These are phyloP conservation scores for Lordiphosa andalusiaca DNA, from an alignment of 2,888 invertebrate genomes.

Conservation along the genomic window DNA sequence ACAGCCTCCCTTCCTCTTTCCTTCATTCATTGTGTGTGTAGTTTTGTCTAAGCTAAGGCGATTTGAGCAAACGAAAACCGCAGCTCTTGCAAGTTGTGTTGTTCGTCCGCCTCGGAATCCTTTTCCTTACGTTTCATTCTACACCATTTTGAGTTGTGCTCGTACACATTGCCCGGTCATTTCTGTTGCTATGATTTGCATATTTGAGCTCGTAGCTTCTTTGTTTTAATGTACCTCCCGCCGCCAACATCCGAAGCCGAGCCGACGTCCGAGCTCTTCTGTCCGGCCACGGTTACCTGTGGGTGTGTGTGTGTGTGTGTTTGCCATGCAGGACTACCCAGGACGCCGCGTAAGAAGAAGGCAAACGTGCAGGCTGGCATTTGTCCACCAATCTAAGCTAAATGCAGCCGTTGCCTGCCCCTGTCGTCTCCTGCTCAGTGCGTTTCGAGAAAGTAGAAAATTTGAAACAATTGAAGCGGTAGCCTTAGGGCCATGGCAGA, in stretches of 20 bases:
- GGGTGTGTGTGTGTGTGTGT: constrained; percentile 8
- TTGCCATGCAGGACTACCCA: constrained; percentile 36
- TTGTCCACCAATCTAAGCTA: constrained; percentile 74
- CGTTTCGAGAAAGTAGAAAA: constrained; percentile 59
- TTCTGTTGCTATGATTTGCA: constrained; percentile 71
- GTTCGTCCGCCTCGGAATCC: constrained; percentile 54
- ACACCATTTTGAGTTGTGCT: constrained; percentile 36
- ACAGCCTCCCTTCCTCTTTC: constrained; percentile 18
- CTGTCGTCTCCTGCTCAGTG: constrained; percentile 21
- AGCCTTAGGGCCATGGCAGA: constrained; percentile 57
- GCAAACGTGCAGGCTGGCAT: constrained; percentile 63
- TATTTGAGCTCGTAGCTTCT: constrained; percentile 68
- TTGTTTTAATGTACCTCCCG: constrained; percentile 69
- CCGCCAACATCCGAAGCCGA: constrained; percentile 34
- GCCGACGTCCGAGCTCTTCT: constrained; percentile 64
- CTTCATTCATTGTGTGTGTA: constrained; percentile 27
- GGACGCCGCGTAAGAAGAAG: constrained; percentile 74
- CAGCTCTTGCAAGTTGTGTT: constrained; percentile 69
- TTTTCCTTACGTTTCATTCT: constrained; percentile 53
- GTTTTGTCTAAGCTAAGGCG: constrained; percentile 71
- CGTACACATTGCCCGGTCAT: constrained; percentile 40
- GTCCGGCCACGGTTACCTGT: constrained; percentile 61
- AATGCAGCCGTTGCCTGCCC: constrained; percentile 51
- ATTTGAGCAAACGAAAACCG: constrained; percentile 68
- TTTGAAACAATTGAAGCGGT: constrained; percentile 73